A percentile compares a stretch with the other conserved stretches of the same genome.
These are phyloP conservation scores for Gouania willdenowi DNA, from an alignment of 2,797 vertebrate genomes.

Conservation along the genomic window DNA sequence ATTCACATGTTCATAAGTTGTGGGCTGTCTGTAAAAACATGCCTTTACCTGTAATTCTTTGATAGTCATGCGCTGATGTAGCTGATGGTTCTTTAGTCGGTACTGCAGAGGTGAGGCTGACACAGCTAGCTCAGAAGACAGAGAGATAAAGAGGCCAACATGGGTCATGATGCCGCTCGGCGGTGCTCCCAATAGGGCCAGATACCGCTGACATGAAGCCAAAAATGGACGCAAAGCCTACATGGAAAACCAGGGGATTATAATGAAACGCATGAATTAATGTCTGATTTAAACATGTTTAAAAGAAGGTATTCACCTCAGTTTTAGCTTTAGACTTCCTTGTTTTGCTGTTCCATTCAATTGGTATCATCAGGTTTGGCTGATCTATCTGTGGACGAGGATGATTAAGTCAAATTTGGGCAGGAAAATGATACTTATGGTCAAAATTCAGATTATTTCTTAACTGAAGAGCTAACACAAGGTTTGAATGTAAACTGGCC, in stretches of 20 bases:
- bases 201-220: slow-evolving; percentile 45
- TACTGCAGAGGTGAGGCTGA: slow-evolving; percentile 68
- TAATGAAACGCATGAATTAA: not conserved
- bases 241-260: slow-evolving; percentile 3
- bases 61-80: slow-evolving; percentile 80
- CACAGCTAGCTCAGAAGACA: slow-evolving; percentile 72
- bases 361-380: slow-evolving; percentile 84
- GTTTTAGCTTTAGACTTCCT: slow-evolving; percentile 73
- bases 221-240: slow-evolving; percentile 58
- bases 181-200: slow-evolving; percentile 78
- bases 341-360: slow-evolving; percentile 71
- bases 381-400: slow-evolving; percentile 83
- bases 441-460: too few relatives aligned
- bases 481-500: slow-evolving; percentile 23
- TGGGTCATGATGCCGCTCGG: slow-evolving; percentile 57
- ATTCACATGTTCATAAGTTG: too few relatives aligned
- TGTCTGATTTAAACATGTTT: not conserved
- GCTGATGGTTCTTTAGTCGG: slow-evolving; percentile 67
- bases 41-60: slow-evolving; percentile 63
- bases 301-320: slow-evolving; percentile 55
- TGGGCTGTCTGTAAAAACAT: too few relatives aligned
- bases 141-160: slow-evolving; percentile 69
- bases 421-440: too few relatives aligned
- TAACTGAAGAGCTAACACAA: too few relatives aligned
- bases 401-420: too few relatives aligned